Conservation (phyloP, 2,888 invertebrate species). For the Lasioglossum morio region DNA sequence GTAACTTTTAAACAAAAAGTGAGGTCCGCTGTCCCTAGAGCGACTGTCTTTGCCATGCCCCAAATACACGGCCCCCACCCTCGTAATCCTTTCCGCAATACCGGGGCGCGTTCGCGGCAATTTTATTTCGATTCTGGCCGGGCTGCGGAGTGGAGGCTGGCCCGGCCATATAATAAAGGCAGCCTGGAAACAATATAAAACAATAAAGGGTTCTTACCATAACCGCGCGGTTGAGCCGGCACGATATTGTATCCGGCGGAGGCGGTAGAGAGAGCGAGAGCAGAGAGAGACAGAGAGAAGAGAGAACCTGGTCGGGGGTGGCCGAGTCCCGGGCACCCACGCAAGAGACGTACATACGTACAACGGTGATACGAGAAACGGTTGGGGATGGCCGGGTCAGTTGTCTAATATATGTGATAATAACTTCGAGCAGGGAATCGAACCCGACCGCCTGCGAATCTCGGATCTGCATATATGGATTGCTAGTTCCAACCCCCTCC, state of each 20-base stretch:
- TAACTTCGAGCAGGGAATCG: conserved; percentile 80
- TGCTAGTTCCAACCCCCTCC: conserved; percentile 54
- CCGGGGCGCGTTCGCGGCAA: conserved; percentile 68
- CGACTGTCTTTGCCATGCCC: background rate
- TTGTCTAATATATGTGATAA: conserved; percentile 84
- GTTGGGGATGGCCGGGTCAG: conserved; percentile 75
- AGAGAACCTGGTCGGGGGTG: conserved; percentile 47
- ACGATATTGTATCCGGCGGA: conserved; percentile 79
- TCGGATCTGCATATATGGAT: conserved; percentile 83
- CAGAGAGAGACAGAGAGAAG: too few relatives aligned
- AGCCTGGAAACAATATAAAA: conserved; percentile 83
- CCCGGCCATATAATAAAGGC: conserved; percentile 77
- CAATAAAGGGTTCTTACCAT: conserved; percentile 83
- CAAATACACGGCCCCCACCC: background rate
- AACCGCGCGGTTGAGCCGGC: conserved; percentile 76
- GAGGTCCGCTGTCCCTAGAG: background rate
- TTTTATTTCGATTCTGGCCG: conserved; percentile 79
- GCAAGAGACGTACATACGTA: conserved; percentile 26
- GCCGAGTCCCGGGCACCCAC: conserved; percentile 39
- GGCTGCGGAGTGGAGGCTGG: conserved; percentile 28
- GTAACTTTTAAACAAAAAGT: background rate
- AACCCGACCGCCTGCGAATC: conserved; percentile 80
- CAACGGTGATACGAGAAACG: conserved; percentile 52
- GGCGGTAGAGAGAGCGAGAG: background rate
- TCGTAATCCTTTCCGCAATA: conserved; percentile 44